Evolutionary conservation across 2,888 invertebrate species (phyloP).

Genomic region (Dasysyrphus albostriatus): DNA sequence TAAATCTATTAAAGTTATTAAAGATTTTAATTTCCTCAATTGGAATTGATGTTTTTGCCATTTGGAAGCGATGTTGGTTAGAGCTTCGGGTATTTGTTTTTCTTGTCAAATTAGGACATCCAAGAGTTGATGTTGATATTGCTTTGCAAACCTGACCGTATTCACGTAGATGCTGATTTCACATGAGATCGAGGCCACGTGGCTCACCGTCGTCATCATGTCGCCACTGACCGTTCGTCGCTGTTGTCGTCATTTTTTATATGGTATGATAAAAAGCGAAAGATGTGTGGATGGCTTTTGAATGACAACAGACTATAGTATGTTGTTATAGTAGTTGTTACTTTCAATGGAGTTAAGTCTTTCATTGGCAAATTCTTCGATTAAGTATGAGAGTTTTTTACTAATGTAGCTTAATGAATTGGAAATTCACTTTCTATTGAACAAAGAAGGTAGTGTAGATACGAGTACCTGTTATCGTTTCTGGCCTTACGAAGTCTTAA

Average conservation of each 20-base stretch:
- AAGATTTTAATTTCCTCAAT: conserved; percentile 74
- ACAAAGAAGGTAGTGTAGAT: too few relatives aligned
- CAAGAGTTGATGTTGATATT: conserved; percentile 36
- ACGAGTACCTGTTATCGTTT: too few relatives aligned
- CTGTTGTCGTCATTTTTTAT: conserved; percentile 26
- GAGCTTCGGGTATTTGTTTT: conserved; percentile 52
- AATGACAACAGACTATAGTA: conserved; percentile 24
- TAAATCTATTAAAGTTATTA: conserved; percentile 73
- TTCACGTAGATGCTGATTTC: conserved; percentile 62
- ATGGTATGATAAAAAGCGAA: conserved; percentile 41
- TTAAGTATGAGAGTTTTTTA: conserved; percentile 25
- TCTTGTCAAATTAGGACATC: conserved; percentile 66
- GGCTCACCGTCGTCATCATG: background rate
- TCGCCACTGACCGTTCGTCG: background rate
- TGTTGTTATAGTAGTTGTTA: conserved; percentile 15
- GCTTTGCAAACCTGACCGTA: conserved; percentile 58
- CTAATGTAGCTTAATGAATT: conserved; percentile 41
- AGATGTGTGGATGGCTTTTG: conserved; percentile 39
- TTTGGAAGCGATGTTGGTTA: conserved; percentile 50
- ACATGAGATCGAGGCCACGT: conserved; percentile 20
- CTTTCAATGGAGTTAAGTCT: conserved; percentile 12
- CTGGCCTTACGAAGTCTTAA: too few relatives aligned
- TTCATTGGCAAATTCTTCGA: conserved; percentile 24
- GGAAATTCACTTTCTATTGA: conserved; percentile 53
- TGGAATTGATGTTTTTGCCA: conserved; percentile 59